Evolutionary conservation across 2,888 invertebrate genomes (phyloP).

Genomic region (Macropis europaea): DNA sequence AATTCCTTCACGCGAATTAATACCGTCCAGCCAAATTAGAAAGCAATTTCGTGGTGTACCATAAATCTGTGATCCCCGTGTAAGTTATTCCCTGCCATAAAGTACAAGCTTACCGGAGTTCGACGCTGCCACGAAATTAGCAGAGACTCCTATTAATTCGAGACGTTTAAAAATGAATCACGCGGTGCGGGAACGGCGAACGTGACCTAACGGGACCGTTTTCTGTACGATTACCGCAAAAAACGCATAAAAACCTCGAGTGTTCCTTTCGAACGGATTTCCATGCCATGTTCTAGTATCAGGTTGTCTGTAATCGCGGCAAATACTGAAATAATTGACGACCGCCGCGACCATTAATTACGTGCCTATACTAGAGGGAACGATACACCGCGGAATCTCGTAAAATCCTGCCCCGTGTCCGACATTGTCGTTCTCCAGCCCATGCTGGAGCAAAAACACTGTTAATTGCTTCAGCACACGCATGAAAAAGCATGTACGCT

Average conservation of each 20-base stretch:
- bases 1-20: not conserved
- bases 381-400: not conserved
- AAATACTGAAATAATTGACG: not conserved
- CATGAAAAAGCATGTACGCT: conserved; percentile 12
- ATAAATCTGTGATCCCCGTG: not conserved
- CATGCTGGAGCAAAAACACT: conserved; percentile 10
- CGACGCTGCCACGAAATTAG: not conserved
- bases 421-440: not conserved
- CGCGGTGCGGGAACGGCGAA: not conserved
- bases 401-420: not conserved
- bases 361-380: not conserved
- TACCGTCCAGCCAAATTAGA: not conserved
- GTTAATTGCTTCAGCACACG: conserved; percentile 38
- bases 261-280: not conserved
- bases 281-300: not conserved
- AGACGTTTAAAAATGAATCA: conserved; percentile 5
- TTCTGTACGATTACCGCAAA: not conserved
- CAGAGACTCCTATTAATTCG: not conserved
- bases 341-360: conserved; percentile 2
- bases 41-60: no score
- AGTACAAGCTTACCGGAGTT: not conserved
- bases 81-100: not conserved
- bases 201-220: conserved; percentile 5
- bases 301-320: not conserved
- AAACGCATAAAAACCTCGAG: conserved; percentile 2